Evolutionary conservation across 2,888 invertebrate species (phyloP), one percentile per base, ranked within the genome.

Genomic region (Brenthis hecate): DNA sequence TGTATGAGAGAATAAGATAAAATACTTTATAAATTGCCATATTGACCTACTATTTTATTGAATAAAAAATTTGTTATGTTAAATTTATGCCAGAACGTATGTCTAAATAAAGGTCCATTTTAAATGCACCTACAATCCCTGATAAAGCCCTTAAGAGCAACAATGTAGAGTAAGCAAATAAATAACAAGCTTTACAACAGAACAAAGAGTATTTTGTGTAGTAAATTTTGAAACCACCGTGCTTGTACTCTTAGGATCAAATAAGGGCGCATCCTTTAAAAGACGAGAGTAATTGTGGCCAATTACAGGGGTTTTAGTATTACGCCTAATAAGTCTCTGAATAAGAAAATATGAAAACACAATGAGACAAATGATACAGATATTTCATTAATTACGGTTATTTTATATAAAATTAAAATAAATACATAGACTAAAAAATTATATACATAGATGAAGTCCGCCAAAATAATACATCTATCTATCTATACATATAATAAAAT

Each of bases 241-340:
- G 36, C 47, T 58, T 14, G 47, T 36, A 36, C 47, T 23, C 23
- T 48, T 28, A 47, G 58, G n/a, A 58, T 11, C 36, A 43, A n/a
- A 36, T 14, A 48, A 28, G 28, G 14, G 48, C 28, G 23, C n/a
- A 48, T 48, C 28, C 58, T 58, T 58, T 19, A 48, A 28, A 48
- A 28, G 23, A 48, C 58, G 58, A 48, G 48, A 58, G 48, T 58
- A 58, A 58, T 58, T 48, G 48, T 23, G 48, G 48, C 28, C 28
- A 58, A 58, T 48, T 48, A 58, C n/a, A 58, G 48, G n/a, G 28
- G 23, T 28, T 58, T 58, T 48, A 28, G 23, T 48, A 23, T 47
- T n/a, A 58, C 48, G 14, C 48, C 3, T 58, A 58, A 23, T 47
- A 47, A 47, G 47, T 47, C 19, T 43, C 47, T 6, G 13, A 0